Conservation (phyloP, 2,888 invertebrate genomes). For the Pheosia tremula region DNA sequence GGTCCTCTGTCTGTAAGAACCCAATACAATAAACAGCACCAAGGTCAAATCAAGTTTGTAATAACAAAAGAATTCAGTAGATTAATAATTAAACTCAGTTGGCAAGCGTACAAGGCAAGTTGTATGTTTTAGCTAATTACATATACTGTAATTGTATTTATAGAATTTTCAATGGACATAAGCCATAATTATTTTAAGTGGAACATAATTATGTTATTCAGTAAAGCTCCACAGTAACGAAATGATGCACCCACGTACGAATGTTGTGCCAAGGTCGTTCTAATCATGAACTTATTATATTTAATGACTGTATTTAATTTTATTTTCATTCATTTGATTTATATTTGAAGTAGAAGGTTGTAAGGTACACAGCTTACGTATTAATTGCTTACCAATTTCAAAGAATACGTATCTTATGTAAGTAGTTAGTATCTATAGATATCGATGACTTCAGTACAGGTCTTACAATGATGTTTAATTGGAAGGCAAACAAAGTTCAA, state of each 20-base stretch:
- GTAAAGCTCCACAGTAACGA: not conserved
- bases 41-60: not conserved
- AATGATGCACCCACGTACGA: conserved; percentile 1
- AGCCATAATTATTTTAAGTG: conserved; percentile 2
- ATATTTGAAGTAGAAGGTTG: not conserved
- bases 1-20: not conserved
- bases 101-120: not conserved
- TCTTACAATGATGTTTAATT: not conserved
- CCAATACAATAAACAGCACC: not conserved
- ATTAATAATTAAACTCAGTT: not conserved
- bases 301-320: conserved; percentile 1
- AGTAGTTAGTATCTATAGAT: too few relatives aligned
- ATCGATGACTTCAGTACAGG: not conserved
- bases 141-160: not conserved
- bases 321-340: not conserved
- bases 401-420: too few relatives aligned
- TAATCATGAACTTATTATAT: conserved; percentile 1
- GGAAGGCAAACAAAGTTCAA: not conserved
- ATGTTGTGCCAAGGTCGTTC: not conserved
- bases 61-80: not conserved
- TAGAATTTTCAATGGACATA: not conserved
- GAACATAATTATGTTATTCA: not conserved
- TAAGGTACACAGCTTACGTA: not conserved
- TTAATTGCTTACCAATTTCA: not conserved
- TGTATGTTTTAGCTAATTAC: not conserved